Conservation (phyloP, 2,888 invertebrate genomes). For the Troides oblongomaculatus region DNA sequence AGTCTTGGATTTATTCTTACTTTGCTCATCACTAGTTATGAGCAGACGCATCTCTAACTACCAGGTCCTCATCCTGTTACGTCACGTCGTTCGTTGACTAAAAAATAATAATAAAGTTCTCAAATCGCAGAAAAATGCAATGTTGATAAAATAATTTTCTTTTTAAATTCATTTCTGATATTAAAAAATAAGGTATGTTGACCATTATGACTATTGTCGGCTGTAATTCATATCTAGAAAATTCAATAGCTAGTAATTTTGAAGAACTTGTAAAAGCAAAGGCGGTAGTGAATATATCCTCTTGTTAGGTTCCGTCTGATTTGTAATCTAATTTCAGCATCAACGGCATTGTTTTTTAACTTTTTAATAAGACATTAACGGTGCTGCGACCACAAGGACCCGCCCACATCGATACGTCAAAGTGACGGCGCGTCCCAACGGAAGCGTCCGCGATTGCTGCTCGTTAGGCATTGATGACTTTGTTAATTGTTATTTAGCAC, state of each 20-base stretch:
- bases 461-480: slow-evolving; percentile 67
- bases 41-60: too few relatives aligned
- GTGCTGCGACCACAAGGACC: slow-evolving; percentile 50
- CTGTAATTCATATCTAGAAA: not conserved
- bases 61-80: too few relatives aligned
- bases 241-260: not conserved
- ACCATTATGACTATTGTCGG: too few relatives aligned
- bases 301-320: not conserved
- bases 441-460: slow-evolving; percentile 34
- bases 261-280: not conserved
- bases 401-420: slow-evolving; percentile 60
- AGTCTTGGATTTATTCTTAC: too few relatives aligned
- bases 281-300: not conserved
- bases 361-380: slow-evolving; percentile 33
- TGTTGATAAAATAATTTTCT: too few relatives aligned
- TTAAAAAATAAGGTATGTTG: too few relatives aligned
- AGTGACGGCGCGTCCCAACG: slow-evolving; percentile 48
- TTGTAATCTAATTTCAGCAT: slow-evolving; percentile 4
- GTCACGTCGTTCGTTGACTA: too few relatives aligned
- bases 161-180: too few relatives aligned
- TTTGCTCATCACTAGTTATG: too few relatives aligned
- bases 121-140: too few relatives aligned
- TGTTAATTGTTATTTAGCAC: slow-evolving; percentile 70
- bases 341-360: slow-evolving; percentile 4
- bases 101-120: too few relatives aligned